These are phyloP conservation scores for Scopus umbretta DNA, from an alignment of 2,113 vertebrate species.

Conservation along the genomic window DNA sequence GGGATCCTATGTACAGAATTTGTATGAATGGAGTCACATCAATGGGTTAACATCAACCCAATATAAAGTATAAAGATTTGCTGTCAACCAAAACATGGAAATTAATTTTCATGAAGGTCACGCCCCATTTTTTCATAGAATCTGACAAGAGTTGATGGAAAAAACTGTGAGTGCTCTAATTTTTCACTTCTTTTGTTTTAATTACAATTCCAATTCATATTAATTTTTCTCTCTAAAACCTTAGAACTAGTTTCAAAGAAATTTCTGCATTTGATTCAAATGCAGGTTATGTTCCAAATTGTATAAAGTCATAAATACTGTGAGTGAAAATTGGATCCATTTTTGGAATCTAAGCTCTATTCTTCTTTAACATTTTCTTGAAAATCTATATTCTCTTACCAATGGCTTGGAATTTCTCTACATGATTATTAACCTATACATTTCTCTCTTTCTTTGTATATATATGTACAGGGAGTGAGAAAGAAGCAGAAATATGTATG, in stretches of 20 bases:
- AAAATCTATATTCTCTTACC: background rate
- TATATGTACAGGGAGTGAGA: background rate
- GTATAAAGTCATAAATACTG: background rate
- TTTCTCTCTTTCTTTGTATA: background rate
- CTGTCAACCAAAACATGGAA: background rate
- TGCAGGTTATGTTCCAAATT: background rate
- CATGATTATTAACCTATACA: background rate
- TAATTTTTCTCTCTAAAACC: background rate
- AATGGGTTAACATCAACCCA: background rate
- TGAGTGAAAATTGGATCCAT: background rate
- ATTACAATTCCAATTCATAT: background rate
- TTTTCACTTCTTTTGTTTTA: too few species aligned
- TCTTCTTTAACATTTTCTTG: background rate
- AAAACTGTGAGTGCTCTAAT: background rate
- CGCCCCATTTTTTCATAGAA: background rate
- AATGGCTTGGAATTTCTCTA: background rate
- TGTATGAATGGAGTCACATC: background rate
- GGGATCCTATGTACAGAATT: background rate
- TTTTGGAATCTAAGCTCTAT: background rate
- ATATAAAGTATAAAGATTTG: background rate
- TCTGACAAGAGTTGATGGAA: background rate
- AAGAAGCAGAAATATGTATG: background rate
- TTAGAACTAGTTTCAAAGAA: background rate
- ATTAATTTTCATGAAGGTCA: background rate
- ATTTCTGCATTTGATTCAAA: background rate